phyloP scores from a whole-genome alignment of 2,797 vertebrate species.

The Hypotaenidia okinawae region DNA sequence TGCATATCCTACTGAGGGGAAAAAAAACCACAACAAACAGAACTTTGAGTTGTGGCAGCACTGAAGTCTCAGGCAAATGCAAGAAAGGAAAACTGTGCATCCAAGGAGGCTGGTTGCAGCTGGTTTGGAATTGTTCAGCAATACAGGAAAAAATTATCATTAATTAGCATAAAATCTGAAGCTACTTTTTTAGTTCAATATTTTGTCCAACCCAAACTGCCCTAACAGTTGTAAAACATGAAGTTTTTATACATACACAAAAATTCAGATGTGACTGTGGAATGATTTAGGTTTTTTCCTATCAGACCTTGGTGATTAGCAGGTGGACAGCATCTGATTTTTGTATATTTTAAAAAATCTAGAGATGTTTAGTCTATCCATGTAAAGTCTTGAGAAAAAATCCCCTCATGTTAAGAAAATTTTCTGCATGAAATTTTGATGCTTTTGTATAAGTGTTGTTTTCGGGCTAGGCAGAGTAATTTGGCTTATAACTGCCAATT shows the following conservation, averaged over 20 bases:
- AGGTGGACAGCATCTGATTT: conserved; percentile 37
- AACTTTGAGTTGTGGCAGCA: not conserved
- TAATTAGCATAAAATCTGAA: not conserved
- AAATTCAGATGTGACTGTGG: not conserved
- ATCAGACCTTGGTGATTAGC: not conserved
- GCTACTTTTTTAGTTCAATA: not conserved
- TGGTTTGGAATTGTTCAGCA: not conserved
- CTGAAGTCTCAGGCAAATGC: not conserved
- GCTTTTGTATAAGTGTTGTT: not conserved
- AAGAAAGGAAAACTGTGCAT: not conserved
- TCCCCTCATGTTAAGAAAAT: not conserved
- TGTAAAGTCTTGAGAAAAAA: not conserved
- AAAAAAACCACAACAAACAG: not conserved
- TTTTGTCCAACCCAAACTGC: not conserved
- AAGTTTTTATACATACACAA: not conserved
- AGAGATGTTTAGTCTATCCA: conserved; percentile 32
- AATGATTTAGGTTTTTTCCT: not conserved
- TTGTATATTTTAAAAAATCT: not conserved
- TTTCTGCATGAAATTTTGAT: conserved; percentile 10
- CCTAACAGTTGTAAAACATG: not conserved
- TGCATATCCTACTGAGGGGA: not conserved
- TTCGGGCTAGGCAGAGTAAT: not conserved
- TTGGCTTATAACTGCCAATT: conserved; percentile 13
- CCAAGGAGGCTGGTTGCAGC: not conserved
- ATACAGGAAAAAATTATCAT: not conserved